A percentile compares a stretch with the other conserved stretches of the same genome.
phyloP scores from a whole-genome alignment of 2,888 invertebrate species.

The Hydrotaea cyrtoneurina region DNA sequence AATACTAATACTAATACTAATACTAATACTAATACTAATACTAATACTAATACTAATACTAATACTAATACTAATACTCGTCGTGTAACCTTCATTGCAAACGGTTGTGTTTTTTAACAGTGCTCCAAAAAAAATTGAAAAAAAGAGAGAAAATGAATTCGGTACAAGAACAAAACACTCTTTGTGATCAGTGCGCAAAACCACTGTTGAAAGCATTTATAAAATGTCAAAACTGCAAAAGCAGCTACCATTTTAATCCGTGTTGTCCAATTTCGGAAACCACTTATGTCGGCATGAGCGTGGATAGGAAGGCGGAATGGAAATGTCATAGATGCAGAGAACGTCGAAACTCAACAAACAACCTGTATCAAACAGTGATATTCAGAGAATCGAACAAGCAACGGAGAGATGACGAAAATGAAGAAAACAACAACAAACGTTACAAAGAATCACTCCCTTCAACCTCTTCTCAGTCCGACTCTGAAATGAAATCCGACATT shows the following conservation, averaged over 20 bases:
- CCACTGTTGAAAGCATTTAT: neutral
- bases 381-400: neutral
- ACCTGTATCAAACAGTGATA: neutral
- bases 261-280: conserved; percentile 1
- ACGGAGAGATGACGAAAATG: neutral
- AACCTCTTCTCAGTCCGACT: too few species aligned
- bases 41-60: too few species aligned
- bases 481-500: neutral
- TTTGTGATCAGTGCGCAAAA: neutral
- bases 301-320: conserved; percentile 4
- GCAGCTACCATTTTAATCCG: conserved; percentile 23
- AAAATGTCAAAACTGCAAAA: conserved; percentile 17
- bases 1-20: too few species aligned
- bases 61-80: too few species aligned
- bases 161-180: neutral
- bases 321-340: conserved; percentile 36
- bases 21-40: too few species aligned
- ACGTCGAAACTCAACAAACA: neutral
- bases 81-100: too few species aligned
- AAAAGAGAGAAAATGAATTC: too few species aligned
- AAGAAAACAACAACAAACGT: neutral
- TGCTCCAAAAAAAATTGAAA: neutral
- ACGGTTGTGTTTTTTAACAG: neutral
- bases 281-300: neutral
- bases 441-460: too few species aligned